phyloP scores from a whole-genome alignment of 2,797 vertebrate genomes.

The Melopsittacus undulatus region DNA sequence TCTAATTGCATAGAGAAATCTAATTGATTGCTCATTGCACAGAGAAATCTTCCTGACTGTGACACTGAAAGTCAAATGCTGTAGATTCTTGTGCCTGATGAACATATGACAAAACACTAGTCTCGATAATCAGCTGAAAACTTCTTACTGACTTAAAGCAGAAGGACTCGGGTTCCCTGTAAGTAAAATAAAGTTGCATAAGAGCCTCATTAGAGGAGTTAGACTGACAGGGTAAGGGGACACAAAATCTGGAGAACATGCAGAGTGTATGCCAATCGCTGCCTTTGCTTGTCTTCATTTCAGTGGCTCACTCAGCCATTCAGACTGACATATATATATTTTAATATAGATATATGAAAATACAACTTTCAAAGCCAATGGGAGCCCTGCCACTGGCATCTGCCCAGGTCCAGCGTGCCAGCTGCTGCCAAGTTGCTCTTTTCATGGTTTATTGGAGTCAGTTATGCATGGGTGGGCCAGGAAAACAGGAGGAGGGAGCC shows the following conservation, averaged over 20 bases:
- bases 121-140: neutral
- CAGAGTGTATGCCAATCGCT: neutral
- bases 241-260: neutral
- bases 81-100: neutral
- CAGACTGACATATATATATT: neutral
- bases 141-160: neutral
- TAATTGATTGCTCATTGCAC: neutral
- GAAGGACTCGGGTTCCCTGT: neutral
- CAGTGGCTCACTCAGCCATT: neutral
- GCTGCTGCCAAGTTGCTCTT: conserved; percentile 29
- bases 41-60: neutral
- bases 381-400: neutral
- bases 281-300: conserved; percentile 30
- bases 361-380: neutral
- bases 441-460: conserved; percentile 19
- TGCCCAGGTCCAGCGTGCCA: neutral
- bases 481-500: neutral
- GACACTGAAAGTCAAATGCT: neutral
- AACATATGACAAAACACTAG: neutral
- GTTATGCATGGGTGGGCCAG: neutral
- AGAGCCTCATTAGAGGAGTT: neutral
- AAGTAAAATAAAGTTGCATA: neutral
- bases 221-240: neutral
- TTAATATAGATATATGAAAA: neutral
- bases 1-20: neutral